Percentiles rank a stretch among this genome's conserved stretches.
These are phyloP conservation scores for Azorinus chamasolen DNA, from an alignment of 2,888 invertebrate genomes.

Conservation along the genomic window DNA sequence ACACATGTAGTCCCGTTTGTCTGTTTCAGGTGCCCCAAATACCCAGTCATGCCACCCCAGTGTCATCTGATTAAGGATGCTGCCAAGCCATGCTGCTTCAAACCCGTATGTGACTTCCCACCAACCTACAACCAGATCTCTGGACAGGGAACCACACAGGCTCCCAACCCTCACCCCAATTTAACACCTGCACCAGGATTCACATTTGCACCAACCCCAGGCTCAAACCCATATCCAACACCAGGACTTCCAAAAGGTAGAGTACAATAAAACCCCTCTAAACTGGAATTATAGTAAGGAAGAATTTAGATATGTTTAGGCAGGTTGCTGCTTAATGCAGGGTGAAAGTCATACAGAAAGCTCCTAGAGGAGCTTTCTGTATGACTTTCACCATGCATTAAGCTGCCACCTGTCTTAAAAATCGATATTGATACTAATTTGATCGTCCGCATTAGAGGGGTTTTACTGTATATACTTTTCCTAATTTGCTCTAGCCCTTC, in stretches of 20 bases:
- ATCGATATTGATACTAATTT: too few species aligned
- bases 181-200: constrained; percentile 52
- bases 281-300: too few species aligned
- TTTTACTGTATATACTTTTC: too few species aligned
- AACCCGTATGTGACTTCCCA: constrained; percentile 71
- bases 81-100: constrained; percentile 72
- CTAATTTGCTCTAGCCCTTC: too few species aligned
- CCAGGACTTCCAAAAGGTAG: constrained; percentile 67
- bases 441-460: too few species aligned
- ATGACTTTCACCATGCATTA: too few species aligned
- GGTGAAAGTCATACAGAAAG: too few species aligned
- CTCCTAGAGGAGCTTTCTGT: too few species aligned
- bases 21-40: constrained; percentile 68
- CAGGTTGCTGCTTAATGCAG: too few species aligned
- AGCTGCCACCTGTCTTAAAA: too few species aligned
- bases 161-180: constrained; percentile 50
- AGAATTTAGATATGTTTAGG: too few species aligned
- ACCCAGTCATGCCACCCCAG: constrained; percentile 64
- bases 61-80: constrained; percentile 72
- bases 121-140: constrained; percentile 55
- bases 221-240: constrained; percentile 49
- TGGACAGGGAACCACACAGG: constrained; percentile 56
- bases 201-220: constrained; percentile 47
- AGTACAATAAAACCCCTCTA: too few species aligned
- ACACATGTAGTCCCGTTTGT: neutral